Evolutionary conservation across 2,797 vertebrate species (phyloP), one percentile per base, ranked within the genome.

Genomic region (Enteromius unitaeniatus): DNA sequence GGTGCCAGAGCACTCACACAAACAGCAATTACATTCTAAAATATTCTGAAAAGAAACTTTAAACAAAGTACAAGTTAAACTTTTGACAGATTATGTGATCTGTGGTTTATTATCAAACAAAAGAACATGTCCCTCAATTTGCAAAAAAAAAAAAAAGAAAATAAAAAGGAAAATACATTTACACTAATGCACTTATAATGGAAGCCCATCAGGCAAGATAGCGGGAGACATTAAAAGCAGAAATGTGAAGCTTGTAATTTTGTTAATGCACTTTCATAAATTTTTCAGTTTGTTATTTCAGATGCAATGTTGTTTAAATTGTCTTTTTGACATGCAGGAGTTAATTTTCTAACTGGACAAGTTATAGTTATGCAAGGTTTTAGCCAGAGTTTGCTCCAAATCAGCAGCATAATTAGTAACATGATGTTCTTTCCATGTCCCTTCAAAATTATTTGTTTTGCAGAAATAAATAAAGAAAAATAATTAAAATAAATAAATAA

Each of bases 21-120:
- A 47, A 81, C 37, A 62, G 53, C 40, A 81, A 81, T 62, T 73
- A 23, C 19, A 45, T 73, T 14, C 53, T n/a, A 72, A 72, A 70
- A 42, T 42, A 70, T 17, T 76, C 6, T 1, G 23, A 62, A 45
- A 45, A 58, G 28, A 45, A 28, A 62, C 14, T 45, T 62, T 5
- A 21, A 62, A 13, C 42, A 13, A 11, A 28, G 17, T 1, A 72
- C 1, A 62, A 37, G 47, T 55, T 55, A 4, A 15, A 55, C 49
- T n/a, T 14, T 21, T 74, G 49, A 37, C 19, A 74, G 49, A 3
- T n/a, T n/a, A 5, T 53, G 17, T 73, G 70, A 17, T 26, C 6
- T 53, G 19, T 34, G 72, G 47, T 37, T 53, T 34, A 74, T 74
- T 53, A 37, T 55, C 10, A 37, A 49, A 37, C 10, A 74, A 53